Conservation (phyloP, 2,113 vertebrate genomes). For the Lophius piscatorius region DNA sequence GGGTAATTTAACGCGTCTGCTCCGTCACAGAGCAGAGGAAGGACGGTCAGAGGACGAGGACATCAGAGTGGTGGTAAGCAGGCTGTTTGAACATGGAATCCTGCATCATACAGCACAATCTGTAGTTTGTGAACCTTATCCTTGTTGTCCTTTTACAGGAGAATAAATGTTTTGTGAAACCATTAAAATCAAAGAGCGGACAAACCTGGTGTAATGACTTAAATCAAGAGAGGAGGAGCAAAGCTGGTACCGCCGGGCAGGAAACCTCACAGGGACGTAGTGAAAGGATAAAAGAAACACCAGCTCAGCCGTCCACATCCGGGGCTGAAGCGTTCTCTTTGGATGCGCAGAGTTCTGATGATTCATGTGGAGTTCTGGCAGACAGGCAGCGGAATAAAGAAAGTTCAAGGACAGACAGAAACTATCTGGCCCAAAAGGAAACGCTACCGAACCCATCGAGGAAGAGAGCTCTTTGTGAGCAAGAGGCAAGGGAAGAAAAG, state of each 20-base stretch:
- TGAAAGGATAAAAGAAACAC: not conserved
- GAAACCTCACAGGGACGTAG: not conserved
- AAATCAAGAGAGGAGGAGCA: not conserved
- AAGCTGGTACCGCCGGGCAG: too few species aligned
- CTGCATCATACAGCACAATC: not conserved
- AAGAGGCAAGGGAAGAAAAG: not conserved
- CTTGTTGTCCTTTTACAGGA: conserved; percentile 40
- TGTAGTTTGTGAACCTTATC: not conserved
- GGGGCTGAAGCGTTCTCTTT: not conserved
- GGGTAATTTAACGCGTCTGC: not conserved
- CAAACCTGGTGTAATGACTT: conserved; percentile 10
- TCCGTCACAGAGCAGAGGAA: conserved; percentile 38
- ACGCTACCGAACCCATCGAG: not conserved
- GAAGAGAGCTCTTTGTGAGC: not conserved
- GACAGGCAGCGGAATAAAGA: not conserved
- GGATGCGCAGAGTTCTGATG: not conserved
- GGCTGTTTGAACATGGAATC: not conserved
- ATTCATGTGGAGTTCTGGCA: not conserved
- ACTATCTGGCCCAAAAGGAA: not conserved
- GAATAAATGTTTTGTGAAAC: conserved; percentile 31
- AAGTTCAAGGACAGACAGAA: not conserved
- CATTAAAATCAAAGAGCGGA: conserved; percentile 20
- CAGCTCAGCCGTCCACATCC: not conserved
- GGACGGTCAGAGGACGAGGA: conserved; percentile 42
- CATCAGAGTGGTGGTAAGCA: conserved; percentile 76